Conservation (phyloP, 1,140 invertebrate species). For the Microplitis demolitor region DNA sequence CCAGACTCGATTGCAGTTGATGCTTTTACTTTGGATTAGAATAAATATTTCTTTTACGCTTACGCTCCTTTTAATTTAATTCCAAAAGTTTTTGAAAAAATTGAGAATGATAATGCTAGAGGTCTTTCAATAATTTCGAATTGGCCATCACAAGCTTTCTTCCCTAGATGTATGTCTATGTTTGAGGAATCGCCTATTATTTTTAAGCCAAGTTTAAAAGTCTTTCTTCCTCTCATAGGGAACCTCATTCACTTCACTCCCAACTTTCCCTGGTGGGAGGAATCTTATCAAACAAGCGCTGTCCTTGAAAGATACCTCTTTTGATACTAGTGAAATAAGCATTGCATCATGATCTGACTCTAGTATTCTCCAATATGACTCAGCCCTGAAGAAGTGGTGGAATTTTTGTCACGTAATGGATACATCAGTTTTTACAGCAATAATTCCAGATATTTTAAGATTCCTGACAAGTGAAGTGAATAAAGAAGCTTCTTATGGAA, state of each 20-base stretch:
- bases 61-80: no score
- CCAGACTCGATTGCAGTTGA: slow-evolving; percentile 20
- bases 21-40: not conserved
- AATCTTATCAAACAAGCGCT: slow-evolving; percentile 15
- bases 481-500: slow-evolving; percentile 31
- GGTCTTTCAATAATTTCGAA: not conserved
- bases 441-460: slow-evolving; percentile 7
- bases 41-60: no score
- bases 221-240: no score
- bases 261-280: slow-evolving; percentile 27
- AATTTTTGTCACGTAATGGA: slow-evolving; percentile 20
- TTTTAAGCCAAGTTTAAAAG: no score
- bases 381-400: slow-evolving; percentile 21
- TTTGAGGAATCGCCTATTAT: no score
- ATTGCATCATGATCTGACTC: slow-evolving; percentile 8
- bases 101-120: no score
- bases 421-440: not conserved
- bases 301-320: not conserved
- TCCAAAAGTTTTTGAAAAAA: no score
- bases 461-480: slow-evolving; percentile 31
- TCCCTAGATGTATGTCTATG: not conserved
- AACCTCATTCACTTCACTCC: no score
- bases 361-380: slow-evolving; percentile 5
- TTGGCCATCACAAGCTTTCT: slow-evolving; percentile 14
- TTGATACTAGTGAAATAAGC: not conserved